phyloP scores from a whole-genome alignment of 2,113 vertebrate species.

The Physeter macrocephalus region DNA sequence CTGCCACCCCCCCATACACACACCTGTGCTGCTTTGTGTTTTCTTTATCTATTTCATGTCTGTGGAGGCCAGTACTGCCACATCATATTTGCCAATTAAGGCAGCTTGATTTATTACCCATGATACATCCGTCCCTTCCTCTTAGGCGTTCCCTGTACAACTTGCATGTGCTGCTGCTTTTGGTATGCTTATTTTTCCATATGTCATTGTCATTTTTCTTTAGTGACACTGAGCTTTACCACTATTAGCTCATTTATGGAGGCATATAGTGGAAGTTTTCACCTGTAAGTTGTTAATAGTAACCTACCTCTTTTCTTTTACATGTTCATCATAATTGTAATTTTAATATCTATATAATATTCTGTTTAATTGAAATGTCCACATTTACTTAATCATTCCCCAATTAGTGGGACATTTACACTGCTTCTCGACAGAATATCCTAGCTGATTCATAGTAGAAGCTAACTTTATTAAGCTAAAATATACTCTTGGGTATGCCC shows the following conservation, averaged over 20 bases:
- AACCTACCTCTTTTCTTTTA: not conserved
- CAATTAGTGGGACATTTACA: not conserved
- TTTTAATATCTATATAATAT: not conserved
- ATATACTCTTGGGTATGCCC: not conserved
- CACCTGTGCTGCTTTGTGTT: not conserved
- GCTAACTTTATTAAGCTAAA: not conserved
- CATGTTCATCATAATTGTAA: not conserved
- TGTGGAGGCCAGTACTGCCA: not conserved
- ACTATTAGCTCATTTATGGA: not conserved
- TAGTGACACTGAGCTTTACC: not conserved
- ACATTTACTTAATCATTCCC: not conserved
- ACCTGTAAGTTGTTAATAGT: not conserved
- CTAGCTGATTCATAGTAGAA: not conserved
- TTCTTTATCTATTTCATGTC: not conserved
- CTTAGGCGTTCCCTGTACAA: rapidly evolving
- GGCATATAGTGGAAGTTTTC: not conserved
- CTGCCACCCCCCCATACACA: rapidly evolving
- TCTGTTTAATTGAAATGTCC: not conserved
- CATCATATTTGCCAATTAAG: not conserved
- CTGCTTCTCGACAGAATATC: not conserved
- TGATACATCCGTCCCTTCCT: not conserved
- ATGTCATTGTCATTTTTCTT: not conserved
- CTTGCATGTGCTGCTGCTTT: not conserved
- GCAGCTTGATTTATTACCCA: not conserved
- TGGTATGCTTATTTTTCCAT: not conserved